Base-by-base conservation (phyloP, 30 jellyfish, hydroid and myxozoan species). In the Turritopsis rubra region DNA sequence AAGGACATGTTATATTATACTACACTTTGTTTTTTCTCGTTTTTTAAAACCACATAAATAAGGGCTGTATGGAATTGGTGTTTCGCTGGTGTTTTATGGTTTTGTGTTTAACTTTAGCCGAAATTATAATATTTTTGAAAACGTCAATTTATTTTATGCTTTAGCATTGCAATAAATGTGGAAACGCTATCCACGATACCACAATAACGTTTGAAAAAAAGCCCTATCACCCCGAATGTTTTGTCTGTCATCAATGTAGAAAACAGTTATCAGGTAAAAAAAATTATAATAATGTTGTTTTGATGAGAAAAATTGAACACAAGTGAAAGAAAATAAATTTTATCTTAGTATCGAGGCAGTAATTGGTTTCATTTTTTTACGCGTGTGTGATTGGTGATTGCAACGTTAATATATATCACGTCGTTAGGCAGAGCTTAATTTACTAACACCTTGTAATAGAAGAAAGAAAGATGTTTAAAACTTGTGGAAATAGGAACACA, bases 251-350 rank as follows among this genome's bases (percentile, higher is more conserved):
- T 80, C 87, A 80, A 53, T 80, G 87, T 53, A 53, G 81, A 80
- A 80, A 80, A 26, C 81, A 71, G 80, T 72, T 88, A 22, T 24
- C 89, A 75, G 96, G 96, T 88, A 81, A 28, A 41, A 41, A 41
- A 41, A 41, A 41, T n/a, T n/a, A 41, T 41, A 41, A 41, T 41
- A 41, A 41, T 41, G n/a, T n/a, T n/a, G n/a, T n/a, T n/a, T n/a
- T n/a, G n/a, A n/a, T n/a, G n/a, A n/a, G n/a, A n/a, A n/a, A n/a
- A n/a, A n/a, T n/a, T n/a, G n/a, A n/a, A n/a, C n/a, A n/a, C n/a
- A n/a, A n/a, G n/a, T n/a, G n/a, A n/a, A n/a, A 41, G 5, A 41
- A 41, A 41, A 41, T 41, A 13, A 41, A 41, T 5, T 41, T 41
- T 5, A 3, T 13, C 60, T 3, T 41, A 13, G 13, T 5, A 3